Base-by-base conservation (phyloP, 2,797 vertebrate genomes). In the Liparis tanakae region DNA sequence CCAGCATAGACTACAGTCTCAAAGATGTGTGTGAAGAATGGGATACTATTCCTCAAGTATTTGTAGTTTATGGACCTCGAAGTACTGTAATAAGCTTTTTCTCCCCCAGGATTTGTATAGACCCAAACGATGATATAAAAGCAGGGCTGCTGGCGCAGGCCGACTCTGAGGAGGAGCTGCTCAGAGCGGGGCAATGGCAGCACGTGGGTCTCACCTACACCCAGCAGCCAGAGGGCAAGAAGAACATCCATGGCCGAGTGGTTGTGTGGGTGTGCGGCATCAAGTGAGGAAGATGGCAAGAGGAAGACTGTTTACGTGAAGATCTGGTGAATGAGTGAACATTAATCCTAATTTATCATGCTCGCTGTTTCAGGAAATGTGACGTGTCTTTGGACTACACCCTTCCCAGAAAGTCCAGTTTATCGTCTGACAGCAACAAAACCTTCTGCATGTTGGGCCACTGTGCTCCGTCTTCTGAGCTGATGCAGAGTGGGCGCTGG, bases 391-490 rank as follows among this genome's bases (percentile, higher is more conserved):
- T 99, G 89, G 96, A 98, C 93, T 99, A 98, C 59, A 93, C 94
- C 1, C 92, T 97, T 43, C 97, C 98, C 68, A 95, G 97, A 80
- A 99, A 97, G 93, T 95, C 96, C 85, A 97, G 95, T 71, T 93
- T 98, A 43, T 97, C 98, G 20, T 97, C 98, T 18, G 98, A 99
- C 83, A 97, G 94, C 90, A 98, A 97, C 92, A 99, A 97, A 93
- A 97, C 97, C 4, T 96, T 96, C 91, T 98, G 97, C 86, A 96
- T 99, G 97, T 82, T 98, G 82, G 98, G 98, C 67, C 96, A 99
- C 85, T 95, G 93, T 76, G 61, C 84, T 0, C 89, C 94, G 1
- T 87, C 94, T 14, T 93, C 95, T 81, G 96, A 97, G 88, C 67
- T 92, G 69, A 94, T 88, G 33, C 91, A 94, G 63, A 75, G 89